phyloP scores from a whole-genome alignment of 1,140 invertebrate genomes.

The Armadillidium nasatum region DNA sequence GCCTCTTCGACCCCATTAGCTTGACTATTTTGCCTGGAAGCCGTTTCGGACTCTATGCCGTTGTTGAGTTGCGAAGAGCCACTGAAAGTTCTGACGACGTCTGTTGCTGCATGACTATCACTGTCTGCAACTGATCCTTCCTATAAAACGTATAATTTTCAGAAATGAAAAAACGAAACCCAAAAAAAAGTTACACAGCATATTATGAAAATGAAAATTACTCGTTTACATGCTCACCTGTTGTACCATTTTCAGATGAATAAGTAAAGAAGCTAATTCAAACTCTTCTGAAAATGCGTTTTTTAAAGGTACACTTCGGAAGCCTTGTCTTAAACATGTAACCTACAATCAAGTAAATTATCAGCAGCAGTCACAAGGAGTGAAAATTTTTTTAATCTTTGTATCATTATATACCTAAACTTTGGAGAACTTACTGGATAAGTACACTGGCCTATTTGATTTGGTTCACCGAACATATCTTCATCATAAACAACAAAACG shows the following conservation, averaged over 20 bases:
- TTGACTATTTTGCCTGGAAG: too few relatives aligned
- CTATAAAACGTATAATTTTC: too few relatives aligned
- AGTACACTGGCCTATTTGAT: slow-evolving; percentile 94
- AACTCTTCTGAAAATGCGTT: slow-evolving; percentile 91
- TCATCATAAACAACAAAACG: slow-evolving; percentile 93
- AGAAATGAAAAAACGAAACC: too few relatives aligned
- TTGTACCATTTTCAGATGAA: slow-evolving; percentile 60
- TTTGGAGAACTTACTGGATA: slow-evolving; percentile 65
- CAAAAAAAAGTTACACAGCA: too few relatives aligned
- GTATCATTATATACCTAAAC: neutral
- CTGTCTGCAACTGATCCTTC: too few relatives aligned
- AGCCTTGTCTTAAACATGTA: slow-evolving; percentile 61
- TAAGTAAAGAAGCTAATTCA: slow-evolving; percentile 82
- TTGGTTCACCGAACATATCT: slow-evolving; percentile 95
- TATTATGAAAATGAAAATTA: neutral
- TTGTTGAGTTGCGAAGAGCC: too few relatives aligned
- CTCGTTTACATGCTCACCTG: slow-evolving; percentile 22
- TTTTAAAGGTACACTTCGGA: slow-evolving; percentile 80
- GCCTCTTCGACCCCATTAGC: too few relatives aligned
- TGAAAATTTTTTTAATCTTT: slow-evolving; percentile 42
- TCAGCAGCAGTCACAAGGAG: neutral
- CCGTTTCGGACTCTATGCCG: too few relatives aligned
- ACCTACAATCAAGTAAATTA: slow-evolving; percentile 56
- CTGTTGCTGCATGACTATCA: too few relatives aligned
- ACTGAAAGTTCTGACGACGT: too few relatives aligned